These are phyloP conservation scores for Protodeltote pygarga DNA, from an alignment of 2,888 invertebrate genomes.

Conservation along the genomic window DNA sequence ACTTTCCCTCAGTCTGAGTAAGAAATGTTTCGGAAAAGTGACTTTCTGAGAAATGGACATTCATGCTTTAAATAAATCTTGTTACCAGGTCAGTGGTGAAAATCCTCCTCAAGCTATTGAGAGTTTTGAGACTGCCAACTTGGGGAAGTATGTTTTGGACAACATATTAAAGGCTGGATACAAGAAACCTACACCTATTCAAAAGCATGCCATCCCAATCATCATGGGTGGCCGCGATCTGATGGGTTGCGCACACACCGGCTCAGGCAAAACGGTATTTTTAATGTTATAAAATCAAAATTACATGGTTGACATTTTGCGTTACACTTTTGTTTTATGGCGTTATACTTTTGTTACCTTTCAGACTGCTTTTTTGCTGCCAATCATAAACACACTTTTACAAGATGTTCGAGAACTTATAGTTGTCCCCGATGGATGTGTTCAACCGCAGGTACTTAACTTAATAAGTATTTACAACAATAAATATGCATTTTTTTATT, in stretches of 20 bases:
- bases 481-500: background rate
- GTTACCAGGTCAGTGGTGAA: slow-evolving; percentile 89
- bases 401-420: slow-evolving; percentile 84
- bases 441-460: slow-evolving; percentile 89
- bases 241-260: slow-evolving; percentile 99
- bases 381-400: slow-evolving; percentile 92
- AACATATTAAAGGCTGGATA: slow-evolving; percentile 94
- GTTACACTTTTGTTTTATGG: too few relatives aligned
- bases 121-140: slow-evolving; percentile 90
- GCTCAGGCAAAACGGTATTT: slow-evolving; percentile 97
- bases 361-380: slow-evolving; percentile 96
- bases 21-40: too few relatives aligned
- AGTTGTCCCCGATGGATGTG: slow-evolving; percentile 79
- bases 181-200: slow-evolving; percentile 96
- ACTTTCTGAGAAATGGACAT: too few relatives aligned
- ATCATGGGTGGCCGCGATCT: slow-evolving; percentile 93
- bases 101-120: slow-evolving; percentile 88
- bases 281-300: background rate
- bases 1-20: too few relatives aligned
- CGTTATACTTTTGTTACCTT: slow-evolving; percentile 18
- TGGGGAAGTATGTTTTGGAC: slow-evolving; percentile 90
- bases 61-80: too few relatives aligned
- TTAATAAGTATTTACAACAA: too few relatives aligned
- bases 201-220: slow-evolving; percentile 96
- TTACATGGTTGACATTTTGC: too few relatives aligned